A percentile compares a stretch with the other conserved stretches of the same genome.
Conservation (phyloP, 2,888 invertebrate species). For the Nemoura dubitans region DNA sequence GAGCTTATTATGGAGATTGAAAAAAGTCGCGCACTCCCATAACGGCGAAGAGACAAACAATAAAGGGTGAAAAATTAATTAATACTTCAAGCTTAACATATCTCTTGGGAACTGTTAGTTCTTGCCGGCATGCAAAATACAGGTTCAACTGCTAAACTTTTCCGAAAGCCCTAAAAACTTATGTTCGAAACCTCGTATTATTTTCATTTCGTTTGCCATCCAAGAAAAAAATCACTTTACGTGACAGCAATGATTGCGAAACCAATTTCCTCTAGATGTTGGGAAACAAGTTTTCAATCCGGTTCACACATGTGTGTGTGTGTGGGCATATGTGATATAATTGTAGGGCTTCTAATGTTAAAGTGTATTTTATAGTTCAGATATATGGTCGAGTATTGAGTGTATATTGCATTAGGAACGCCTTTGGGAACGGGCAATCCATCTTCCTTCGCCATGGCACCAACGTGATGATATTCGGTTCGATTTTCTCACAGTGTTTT, state of each 20-base stretch:
- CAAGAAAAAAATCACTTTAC: conserved; percentile 22
- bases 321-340: conserved; percentile 14
- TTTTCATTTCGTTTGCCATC: conserved; percentile 23
- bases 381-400: conserved; percentile 4
- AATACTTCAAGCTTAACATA: conserved; percentile 34
- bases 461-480: conserved; percentile 2
- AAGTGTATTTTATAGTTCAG: conserved; percentile 4
- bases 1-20: conserved; percentile 36
- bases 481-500: conserved; percentile 4
- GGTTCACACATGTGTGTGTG: neutral
- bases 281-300: conserved; percentile 10
- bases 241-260: conserved; percentile 31
- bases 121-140: conserved; percentile 28
- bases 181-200: conserved; percentile 26
- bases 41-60: conserved; percentile 25
- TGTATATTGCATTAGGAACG: conserved; percentile 12
- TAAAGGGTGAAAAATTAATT: conserved; percentile 40
- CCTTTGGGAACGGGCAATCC: neutral
- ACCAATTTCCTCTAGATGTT: conserved; percentile 22
- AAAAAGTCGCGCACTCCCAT: conserved; percentile 24
- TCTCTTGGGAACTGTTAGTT: conserved; percentile 38
- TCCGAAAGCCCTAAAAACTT: conserved; percentile 30
- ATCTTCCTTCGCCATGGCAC: neutral
- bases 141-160: conserved; percentile 38
- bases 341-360: conserved; percentile 16